phyloP scores from a whole-genome alignment of 1,140 invertebrate genomes.

The Drosophila athabasca region DNA sequence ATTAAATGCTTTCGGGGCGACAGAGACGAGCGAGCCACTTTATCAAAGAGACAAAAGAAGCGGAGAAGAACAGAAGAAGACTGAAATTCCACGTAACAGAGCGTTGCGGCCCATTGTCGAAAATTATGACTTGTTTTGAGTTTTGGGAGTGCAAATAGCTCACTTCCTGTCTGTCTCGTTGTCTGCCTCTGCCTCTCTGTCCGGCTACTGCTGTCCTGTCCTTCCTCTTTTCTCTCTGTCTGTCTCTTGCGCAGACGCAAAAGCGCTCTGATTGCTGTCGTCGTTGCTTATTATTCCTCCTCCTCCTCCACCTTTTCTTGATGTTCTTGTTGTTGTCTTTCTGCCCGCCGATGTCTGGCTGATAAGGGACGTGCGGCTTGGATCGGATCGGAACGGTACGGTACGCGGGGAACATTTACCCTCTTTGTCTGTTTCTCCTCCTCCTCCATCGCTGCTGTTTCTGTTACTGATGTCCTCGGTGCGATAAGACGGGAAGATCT shows the following conservation, averaged over 20 bases:
- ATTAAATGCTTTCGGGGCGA: conserved; percentile 59
- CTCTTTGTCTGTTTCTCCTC: conserved; percentile 21
- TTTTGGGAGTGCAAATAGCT: conserved; percentile 75
- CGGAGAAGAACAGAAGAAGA: conserved; percentile 7
- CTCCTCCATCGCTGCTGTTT: conserved; percentile 7
- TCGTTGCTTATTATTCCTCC: conserved; percentile 6
- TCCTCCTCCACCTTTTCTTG: background rate
- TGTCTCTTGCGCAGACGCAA: conserved; percentile 55
- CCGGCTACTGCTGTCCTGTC: too few species aligned
- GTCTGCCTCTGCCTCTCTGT: background rate
- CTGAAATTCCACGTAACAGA: conserved; percentile 67
- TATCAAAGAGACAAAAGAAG: conserved; percentile 37
- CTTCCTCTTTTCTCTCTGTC: conserved; percentile 2
- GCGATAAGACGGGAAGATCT: conserved; percentile 44
- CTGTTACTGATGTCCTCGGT: conserved; percentile 43
- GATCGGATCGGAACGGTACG: background rate
- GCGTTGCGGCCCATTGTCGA: conserved; percentile 57
- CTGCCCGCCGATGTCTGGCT: conserved; percentile 62
- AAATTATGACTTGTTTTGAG: conserved; percentile 80
- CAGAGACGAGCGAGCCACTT: conserved; percentile 49
- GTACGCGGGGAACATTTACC: conserved; percentile 28
- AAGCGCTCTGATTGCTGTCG: conserved; percentile 56
- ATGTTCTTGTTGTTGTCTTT: conserved; percentile 26
- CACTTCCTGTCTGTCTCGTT: conserved; percentile 67
- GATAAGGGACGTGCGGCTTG: conserved; percentile 52